Evolutionary conservation across 2,113 vertebrate genomes (phyloP).

Genomic region (Pseudopipra pipra): DNA sequence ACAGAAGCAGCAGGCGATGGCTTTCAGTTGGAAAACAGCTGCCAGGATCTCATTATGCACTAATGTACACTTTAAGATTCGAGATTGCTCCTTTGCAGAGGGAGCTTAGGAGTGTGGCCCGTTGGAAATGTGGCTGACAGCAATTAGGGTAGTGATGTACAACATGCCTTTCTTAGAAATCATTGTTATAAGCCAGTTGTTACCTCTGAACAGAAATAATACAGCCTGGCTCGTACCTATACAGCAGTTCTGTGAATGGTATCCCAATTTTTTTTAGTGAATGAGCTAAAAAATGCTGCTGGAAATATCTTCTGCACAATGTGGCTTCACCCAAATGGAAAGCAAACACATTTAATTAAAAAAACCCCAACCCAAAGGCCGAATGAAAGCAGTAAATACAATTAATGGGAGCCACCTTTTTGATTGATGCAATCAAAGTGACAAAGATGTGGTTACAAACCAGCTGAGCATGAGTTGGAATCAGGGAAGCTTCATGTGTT

Average conservation of each 20-base stretch:
- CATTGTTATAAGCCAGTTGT: not conserved
- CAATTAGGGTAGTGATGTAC: not conserved
- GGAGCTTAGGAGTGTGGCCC: not conserved
- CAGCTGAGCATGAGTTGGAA: not conserved
- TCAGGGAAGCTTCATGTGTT: not conserved
- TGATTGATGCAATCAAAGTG: too few relatives aligned
- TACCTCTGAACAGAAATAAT: not conserved
- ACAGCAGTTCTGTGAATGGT: not conserved
- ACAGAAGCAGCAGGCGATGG: conserved; percentile 32
- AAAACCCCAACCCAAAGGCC: not conserved
- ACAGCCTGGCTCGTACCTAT: not conserved
- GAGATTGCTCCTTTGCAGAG: not conserved
- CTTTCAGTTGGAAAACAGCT: conserved; percentile 18
- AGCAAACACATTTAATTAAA: not conserved
- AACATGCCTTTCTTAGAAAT: not conserved
- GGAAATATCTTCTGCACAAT: not conserved
- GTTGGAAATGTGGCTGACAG: not conserved
- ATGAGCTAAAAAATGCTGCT: not conserved
- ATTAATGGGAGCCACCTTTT: not conserved
- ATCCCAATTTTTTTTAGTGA: not conserved
- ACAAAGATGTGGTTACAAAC: accelerated
- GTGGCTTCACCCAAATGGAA: not conserved
- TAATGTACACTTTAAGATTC: not conserved
- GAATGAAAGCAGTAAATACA: not conserved
- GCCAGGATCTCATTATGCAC: not conserved